Conservation (phyloP, 2,113 vertebrate genomes). For the Trinectes maculatus region DNA sequence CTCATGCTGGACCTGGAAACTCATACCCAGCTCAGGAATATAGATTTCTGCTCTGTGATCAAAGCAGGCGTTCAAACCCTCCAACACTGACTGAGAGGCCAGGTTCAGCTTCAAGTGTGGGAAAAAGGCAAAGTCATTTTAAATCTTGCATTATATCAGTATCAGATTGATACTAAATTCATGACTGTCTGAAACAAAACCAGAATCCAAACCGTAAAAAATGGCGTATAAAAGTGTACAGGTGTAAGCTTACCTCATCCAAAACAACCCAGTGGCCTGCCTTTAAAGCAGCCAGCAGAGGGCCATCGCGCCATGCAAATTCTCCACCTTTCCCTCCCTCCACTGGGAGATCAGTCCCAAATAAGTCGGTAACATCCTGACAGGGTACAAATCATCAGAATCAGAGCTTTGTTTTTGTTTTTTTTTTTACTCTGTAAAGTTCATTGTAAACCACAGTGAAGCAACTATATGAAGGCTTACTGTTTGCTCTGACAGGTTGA, state of each 20-base stretch:
- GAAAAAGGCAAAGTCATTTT: neutral
- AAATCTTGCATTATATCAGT: neutral
- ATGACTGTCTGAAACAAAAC: neutral
- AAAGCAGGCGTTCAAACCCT: conserved; percentile 98
- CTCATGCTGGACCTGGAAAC: conserved; percentile 92
- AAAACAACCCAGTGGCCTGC: conserved; percentile 96
- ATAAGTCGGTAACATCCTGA: conserved; percentile 96
- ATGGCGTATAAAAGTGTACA: neutral
- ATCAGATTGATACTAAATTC: neutral
- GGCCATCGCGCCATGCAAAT: conserved; percentile 97
- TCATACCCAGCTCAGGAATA: conserved; percentile 93
- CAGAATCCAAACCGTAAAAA: neutral
- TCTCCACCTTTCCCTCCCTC: conserved; percentile 97
- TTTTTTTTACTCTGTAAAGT: no score
- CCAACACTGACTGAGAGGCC: conserved; percentile 96
- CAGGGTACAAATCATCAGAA: neutral
- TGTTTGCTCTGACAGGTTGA: conserved; percentile 98
- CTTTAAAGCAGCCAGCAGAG: conserved; percentile 92
- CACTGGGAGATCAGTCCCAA: conserved; percentile 96
- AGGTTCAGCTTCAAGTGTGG: conserved; percentile 86
- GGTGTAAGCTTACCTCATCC: conserved; percentile 87
- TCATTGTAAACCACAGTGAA: neutral
- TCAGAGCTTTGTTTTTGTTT: no score
- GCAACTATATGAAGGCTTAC: conserved; percentile 70
- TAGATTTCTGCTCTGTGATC: conserved; percentile 97